Evolutionary conservation across 1,140 invertebrate species (phyloP).

Genomic region (Pogonognathellus flavescens): DNA sequence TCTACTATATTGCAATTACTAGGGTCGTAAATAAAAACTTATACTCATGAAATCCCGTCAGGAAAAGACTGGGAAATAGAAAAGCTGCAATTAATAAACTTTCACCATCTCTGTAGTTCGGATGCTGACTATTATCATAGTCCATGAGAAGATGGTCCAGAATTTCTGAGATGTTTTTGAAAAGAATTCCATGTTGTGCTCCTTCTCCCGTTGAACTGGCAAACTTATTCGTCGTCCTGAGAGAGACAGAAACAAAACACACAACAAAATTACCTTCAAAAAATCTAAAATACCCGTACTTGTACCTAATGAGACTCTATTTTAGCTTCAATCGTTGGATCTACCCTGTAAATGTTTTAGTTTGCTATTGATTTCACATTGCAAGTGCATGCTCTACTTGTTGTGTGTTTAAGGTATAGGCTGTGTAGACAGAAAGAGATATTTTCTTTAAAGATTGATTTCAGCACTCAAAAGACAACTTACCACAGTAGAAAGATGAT

Average conservation of each 20-base stretch:
- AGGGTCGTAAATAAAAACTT: too few relatives aligned
- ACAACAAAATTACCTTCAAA: neutral
- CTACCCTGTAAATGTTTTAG: too few relatives aligned
- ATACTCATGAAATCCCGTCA: too few relatives aligned
- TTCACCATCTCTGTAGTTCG: constrained; percentile 84
- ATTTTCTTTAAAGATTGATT: neutral
- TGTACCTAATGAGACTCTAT: too few relatives aligned
- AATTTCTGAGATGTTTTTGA: constrained; percentile 84
- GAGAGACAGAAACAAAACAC: neutral
- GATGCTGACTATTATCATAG: constrained; percentile 91
- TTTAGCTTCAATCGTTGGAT: too few relatives aligned
- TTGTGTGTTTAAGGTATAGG: neutral
- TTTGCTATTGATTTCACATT: neutral
- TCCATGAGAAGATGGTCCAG: constrained; percentile 88
- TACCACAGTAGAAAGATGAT: constrained; percentile 7
- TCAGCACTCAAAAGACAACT: neutral
- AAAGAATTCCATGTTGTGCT: constrained; percentile 75
- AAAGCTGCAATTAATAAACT: too few relatives aligned
- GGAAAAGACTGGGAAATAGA: too few relatives aligned
- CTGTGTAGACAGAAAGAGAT: neutral
- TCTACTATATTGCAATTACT: too few relatives aligned
- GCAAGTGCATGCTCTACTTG: neutral
- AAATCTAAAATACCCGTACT: too few relatives aligned
- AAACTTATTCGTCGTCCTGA: neutral
- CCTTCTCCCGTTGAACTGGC: constrained; percentile 18